Evolutionary conservation across 2,888 invertebrate genomes (phyloP).

Genomic region (Sesia bembeciformis): DNA sequence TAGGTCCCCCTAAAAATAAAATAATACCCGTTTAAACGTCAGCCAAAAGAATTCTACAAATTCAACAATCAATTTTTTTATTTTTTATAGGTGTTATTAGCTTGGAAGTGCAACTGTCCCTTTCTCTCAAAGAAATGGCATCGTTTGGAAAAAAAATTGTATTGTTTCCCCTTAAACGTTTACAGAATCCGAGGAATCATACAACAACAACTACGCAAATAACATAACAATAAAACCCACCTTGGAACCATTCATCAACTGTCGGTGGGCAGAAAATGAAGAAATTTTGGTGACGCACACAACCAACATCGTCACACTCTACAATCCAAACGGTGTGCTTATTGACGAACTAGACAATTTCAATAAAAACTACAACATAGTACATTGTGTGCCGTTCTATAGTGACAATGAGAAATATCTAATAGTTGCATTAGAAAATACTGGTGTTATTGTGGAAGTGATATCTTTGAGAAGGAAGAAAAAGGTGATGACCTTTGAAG

Average conservation of each 20-base stretch:
- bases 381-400: slow-evolving; percentile 47
- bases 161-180: slow-evolving; percentile 1
- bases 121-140: too few species aligned
- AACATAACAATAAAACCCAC: slow-evolving; percentile 39
- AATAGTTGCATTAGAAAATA: slow-evolving; percentile 33
- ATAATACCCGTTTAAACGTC: too few species aligned
- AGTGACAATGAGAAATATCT: slow-evolving; percentile 49
- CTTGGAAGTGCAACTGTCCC: too few species aligned
- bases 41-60: too few species aligned
- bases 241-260: slow-evolving; percentile 42
- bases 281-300: slow-evolving; percentile 53
- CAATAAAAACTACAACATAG: slow-evolving; percentile 36
- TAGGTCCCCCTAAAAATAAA: too few species aligned
- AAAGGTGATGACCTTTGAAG: slow-evolving; percentile 39
- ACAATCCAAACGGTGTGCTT: slow-evolving; percentile 36
- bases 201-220: slow-evolving; percentile 40
- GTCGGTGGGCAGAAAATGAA: slow-evolving; percentile 50
- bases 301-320: slow-evolving; percentile 43
- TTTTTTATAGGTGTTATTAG: too few species aligned
- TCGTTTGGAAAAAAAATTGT: background rate
- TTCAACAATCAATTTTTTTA: too few species aligned
- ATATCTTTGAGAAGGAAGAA: slow-evolving; percentile 42
- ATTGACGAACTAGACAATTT: slow-evolving; percentile 34
- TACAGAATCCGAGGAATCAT: slow-evolving; percentile 49
- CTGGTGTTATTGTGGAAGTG: slow-evolving; percentile 32